These are phyloP conservation scores for Pangasius mekongensis DNA, from an alignment of 2,797 vertebrate genomes.

Conservation along the genomic window DNA sequence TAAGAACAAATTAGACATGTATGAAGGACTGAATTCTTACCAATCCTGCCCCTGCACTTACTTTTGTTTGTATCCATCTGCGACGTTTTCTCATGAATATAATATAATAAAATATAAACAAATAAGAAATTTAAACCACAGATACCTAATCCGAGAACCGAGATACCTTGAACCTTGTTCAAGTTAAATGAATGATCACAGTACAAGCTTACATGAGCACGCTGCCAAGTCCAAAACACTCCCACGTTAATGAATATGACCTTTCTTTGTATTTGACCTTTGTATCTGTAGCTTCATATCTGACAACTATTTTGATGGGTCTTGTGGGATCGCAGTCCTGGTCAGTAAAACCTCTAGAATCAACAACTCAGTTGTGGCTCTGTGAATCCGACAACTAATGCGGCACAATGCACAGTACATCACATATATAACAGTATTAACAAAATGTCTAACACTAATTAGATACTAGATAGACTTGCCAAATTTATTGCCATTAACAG, in stretches of 20 bases:
- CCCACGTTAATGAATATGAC: background rate
- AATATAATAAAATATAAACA: background rate
- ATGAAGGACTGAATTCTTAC: background rate
- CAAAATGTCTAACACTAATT: background rate
- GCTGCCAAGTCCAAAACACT: background rate
- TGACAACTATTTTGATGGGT: background rate
- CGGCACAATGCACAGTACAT: background rate
- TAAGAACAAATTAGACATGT: background rate
- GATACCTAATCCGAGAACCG: background rate
- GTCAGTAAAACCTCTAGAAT: background rate
- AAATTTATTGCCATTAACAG: background rate
- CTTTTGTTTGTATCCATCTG: background rate
- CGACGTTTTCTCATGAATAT: background rate
- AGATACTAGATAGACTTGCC: background rate
- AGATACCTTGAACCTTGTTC: background rate
- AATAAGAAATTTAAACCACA: background rate
- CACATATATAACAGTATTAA: background rate
- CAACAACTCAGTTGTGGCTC: background rate
- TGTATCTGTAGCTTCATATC: background rate
- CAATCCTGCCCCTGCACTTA: background rate
- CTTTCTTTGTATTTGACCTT: conserved; percentile 7
- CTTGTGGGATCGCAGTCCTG: background rate
- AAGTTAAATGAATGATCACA: background rate
- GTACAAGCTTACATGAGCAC: background rate
- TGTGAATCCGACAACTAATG: background rate